Conservation (phyloP, 2,797 vertebrate species). For the Neomorphus geoffroyi region DNA sequence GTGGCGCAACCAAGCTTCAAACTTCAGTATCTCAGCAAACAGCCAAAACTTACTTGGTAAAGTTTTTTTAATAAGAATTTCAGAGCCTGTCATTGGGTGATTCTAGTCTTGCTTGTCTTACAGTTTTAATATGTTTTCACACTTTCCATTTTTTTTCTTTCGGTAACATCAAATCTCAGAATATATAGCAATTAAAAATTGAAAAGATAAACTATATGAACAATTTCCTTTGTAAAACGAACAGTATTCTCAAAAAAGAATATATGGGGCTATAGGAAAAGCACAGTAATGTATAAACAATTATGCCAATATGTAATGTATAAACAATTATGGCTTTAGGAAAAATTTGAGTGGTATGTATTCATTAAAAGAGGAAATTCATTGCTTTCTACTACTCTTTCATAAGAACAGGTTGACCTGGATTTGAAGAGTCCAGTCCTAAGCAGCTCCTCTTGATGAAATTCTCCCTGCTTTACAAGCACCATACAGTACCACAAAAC, state of each 20-base stretch:
- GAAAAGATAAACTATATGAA: neutral
- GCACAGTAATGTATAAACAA: neutral
- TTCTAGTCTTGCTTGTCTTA: neutral
- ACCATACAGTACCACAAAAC: neutral
- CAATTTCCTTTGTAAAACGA: neutral
- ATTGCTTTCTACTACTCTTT: neutral
- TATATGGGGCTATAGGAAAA: neutral
- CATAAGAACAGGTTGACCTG: neutral
- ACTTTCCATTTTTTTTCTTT: neutral
- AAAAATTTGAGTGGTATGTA: neutral
- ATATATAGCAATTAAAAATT: neutral
- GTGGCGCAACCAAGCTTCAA: neutral
- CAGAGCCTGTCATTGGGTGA: neutral
- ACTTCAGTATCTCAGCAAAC: neutral
- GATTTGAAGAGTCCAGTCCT: neutral
- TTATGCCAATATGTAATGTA: too few relatives aligned
- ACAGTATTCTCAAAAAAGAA: neutral
- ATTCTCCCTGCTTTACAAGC: neutral
- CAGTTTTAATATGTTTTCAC: neutral
- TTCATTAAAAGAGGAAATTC: neutral
- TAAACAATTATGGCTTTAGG: neutral
- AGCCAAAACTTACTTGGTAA: neutral
- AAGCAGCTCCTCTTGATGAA: neutral
- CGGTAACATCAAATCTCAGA: neutral
- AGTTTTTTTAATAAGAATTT: neutral